Percentiles rank a stretch among this genome's conserved stretches.
phyloP scores from a whole-genome alignment of 1,140 invertebrate species.

The Tetraneura akinire region DNA sequence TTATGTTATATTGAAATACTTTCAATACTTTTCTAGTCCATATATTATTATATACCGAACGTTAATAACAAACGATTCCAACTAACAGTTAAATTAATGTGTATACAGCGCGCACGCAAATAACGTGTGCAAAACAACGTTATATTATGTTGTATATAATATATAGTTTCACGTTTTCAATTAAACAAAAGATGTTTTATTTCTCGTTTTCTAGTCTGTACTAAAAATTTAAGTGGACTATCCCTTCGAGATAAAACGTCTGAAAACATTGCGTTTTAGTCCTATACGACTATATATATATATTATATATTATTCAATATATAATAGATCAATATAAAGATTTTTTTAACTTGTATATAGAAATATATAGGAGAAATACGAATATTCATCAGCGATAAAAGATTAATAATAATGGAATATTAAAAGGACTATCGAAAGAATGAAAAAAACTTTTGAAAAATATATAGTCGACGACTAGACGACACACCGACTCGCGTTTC shows the following conservation, averaged over 20 bases:
- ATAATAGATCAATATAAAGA: constrained; percentile 15
- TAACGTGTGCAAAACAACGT: neutral
- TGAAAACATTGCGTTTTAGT: neutral
- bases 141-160: too few relatives aligned
- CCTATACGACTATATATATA: too few relatives aligned
- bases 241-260: constrained; percentile 6
- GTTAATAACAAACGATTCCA: too few relatives aligned
- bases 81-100: neutral
- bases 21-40: too few relatives aligned
- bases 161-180: constrained; percentile 7
- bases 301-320: too few relatives aligned
- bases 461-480: neutral
- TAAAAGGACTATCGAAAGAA: neutral
- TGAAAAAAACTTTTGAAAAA: neutral
- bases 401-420: constrained; percentile 46
- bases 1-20: too few relatives aligned
- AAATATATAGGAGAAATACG: neutral
- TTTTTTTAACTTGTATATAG: too few relatives aligned
- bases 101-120: neutral
- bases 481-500: neutral
- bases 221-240: too few relatives aligned
- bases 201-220: neutral
- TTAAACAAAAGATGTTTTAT: neutral
- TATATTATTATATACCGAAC: too few relatives aligned
- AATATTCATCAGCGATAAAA: constrained; percentile 4